These are phyloP conservation scores for Ameiurus melas DNA, from an alignment of 2,113 vertebrate genomes.

Conservation along the genomic window DNA sequence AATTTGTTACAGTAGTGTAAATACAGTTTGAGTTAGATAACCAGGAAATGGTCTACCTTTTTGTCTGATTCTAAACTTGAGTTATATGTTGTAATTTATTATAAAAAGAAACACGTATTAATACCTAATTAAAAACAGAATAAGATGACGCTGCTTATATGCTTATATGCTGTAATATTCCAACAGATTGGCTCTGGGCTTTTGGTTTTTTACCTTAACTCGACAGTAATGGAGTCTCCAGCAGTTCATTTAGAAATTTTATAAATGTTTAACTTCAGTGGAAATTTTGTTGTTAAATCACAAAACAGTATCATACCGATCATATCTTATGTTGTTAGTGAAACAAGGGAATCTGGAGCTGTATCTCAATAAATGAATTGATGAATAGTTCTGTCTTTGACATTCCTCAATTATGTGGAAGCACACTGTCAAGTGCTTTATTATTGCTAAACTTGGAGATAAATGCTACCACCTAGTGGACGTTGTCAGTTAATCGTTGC, in stretches of 20 bases:
- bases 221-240: neutral
- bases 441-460: neutral
- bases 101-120: neutral
- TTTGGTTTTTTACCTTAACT: neutral
- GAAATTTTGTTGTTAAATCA: neutral
- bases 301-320: neutral
- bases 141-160: neutral
- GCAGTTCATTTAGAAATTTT: neutral
- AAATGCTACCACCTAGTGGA: neutral
- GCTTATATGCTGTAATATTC: neutral
- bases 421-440: neutral
- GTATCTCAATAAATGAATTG: slow-evolving; percentile 26
- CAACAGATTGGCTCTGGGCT: neutral
- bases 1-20: slow-evolving; percentile 8
- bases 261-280: neutral
- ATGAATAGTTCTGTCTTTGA: neutral
- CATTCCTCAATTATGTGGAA: neutral
- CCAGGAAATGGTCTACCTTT: neutral
- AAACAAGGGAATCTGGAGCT: neutral
- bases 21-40: neutral
- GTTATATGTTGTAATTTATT: neutral
- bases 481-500: neutral
- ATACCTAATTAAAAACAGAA: neutral
- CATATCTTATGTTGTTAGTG: too few species aligned
- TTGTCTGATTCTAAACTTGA: slow-evolving; percentile 7